phyloP scores from a whole-genome alignment of 2,797 vertebrate genomes.

The Gambelia wislizenii region DNA sequence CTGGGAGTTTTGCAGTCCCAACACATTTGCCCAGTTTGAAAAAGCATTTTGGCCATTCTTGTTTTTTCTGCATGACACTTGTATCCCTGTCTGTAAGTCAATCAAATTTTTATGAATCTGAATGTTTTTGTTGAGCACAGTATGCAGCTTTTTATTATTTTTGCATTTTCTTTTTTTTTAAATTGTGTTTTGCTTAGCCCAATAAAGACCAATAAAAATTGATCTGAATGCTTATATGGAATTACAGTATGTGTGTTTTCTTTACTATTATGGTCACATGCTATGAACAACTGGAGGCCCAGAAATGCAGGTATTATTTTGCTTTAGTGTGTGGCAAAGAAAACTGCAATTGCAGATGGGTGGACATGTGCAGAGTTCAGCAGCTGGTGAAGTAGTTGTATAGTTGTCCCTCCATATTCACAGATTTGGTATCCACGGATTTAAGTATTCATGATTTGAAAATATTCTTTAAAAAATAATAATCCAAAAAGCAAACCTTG shows the following conservation, averaged over 20 bases:
- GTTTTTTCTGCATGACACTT: neutral
- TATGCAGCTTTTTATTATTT: neutral
- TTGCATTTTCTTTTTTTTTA: neutral
- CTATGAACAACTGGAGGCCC: conserved; percentile 8
- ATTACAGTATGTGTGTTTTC: conserved; percentile 25
- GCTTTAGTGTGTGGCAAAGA: no score
- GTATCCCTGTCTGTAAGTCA: neutral
- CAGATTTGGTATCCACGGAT: no score
- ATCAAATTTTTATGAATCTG: neutral
- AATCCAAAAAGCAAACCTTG: no score
- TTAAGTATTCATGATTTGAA: no score
- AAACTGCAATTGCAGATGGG: neutral
- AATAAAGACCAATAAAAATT: neutral
- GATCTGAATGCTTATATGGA: conserved; percentile 8
- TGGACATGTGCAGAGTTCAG: neutral
- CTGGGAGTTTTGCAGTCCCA: neutral
- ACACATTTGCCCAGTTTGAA: neutral
- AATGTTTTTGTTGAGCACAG: neutral
- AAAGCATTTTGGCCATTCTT: neutral
- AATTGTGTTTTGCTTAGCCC: neutral
- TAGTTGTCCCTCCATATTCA: no score
- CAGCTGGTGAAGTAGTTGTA: neutral
- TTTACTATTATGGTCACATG: neutral
- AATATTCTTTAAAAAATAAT: no score
- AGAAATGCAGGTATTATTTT: neutral